These are phyloP conservation scores for Myotis pilosus DNA, from an alignment of 2,797 vertebrate genomes.

Conservation along the genomic window DNA sequence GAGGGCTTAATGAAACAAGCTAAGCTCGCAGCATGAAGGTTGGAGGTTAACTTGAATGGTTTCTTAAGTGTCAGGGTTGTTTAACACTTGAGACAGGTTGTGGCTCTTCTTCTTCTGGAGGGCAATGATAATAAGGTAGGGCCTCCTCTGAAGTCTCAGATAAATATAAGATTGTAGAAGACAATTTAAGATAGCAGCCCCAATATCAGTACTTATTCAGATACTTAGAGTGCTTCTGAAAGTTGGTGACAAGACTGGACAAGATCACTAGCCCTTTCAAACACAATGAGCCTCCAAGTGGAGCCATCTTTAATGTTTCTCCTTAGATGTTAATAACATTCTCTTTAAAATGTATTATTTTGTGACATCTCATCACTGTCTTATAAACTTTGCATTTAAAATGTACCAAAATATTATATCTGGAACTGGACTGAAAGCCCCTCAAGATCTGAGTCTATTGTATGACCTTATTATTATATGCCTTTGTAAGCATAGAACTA, in stretches of 20 bases:
- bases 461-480: background rate
- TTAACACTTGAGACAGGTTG: conserved; percentile 59
- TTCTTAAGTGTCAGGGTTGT: conserved; percentile 47
- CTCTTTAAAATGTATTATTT: background rate
- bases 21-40: background rate
- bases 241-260: conserved; percentile 46
- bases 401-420: background rate
- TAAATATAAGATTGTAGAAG: conserved; percentile 60
- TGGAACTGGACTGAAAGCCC: background rate
- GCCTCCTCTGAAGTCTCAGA: conserved; percentile 63
- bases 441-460: background rate
- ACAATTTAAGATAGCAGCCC: conserved; percentile 45
- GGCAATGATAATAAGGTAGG: conserved; percentile 49
- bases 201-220: conserved; percentile 49
- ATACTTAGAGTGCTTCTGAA: conserved; percentile 60
- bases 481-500: background rate
- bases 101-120: conserved; percentile 59
- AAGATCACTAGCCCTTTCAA: conserved; percentile 12
- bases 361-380: background rate
- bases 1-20: background rate
- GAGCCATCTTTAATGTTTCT: conserved; percentile 20
- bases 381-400: conserved; percentile 14
- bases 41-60: conserved; percentile 55
- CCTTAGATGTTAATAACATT: background rate
- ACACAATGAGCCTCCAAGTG: background rate